Conservation (phyloP, 2,797 vertebrate genomes). For the Alosa sapidissima region DNA sequence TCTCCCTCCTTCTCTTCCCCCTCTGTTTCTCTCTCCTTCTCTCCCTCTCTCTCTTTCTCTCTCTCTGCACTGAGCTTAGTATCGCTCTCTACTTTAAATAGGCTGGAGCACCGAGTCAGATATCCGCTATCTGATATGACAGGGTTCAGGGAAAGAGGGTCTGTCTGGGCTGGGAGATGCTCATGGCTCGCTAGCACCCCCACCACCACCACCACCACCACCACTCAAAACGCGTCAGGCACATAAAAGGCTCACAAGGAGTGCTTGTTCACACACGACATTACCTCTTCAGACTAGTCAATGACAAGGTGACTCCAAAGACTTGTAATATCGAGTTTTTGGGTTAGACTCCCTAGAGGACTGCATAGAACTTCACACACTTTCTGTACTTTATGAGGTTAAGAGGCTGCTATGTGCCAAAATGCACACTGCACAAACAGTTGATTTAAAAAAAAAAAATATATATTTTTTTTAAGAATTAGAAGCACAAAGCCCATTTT, state of each 20-base stretch:
- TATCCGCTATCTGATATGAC: conserved; percentile 4
- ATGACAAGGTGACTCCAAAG: conserved; percentile 14
- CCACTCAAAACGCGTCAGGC: not conserved
- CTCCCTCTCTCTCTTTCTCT: not conserved
- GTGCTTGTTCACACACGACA: not conserved
- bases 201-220: not conserved
- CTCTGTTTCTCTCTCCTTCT: too few species aligned
- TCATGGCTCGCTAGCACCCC: too few species aligned
- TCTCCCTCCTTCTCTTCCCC: too few species aligned
- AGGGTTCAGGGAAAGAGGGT: conserved; percentile 3
- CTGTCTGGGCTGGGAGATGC: not conserved
- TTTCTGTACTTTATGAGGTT: not conserved
- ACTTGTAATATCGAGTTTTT: not conserved
- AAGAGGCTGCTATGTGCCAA: not conserved
- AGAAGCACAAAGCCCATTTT: too few species aligned
- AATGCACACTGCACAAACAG: not conserved
- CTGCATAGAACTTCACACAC: not conserved
- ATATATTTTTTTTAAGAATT: too few species aligned
- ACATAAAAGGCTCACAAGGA: not conserved
- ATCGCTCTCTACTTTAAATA: conserved; percentile 15
- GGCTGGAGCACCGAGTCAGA: not conserved
- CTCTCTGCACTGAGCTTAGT: not conserved
- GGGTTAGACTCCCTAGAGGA: not conserved
- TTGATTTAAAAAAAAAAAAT: not conserved
- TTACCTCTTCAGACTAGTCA: conserved; percentile 4